phyloP scores from a whole-genome alignment of 1,140 invertebrate genomes.

The Conus betulinus region DNA sequence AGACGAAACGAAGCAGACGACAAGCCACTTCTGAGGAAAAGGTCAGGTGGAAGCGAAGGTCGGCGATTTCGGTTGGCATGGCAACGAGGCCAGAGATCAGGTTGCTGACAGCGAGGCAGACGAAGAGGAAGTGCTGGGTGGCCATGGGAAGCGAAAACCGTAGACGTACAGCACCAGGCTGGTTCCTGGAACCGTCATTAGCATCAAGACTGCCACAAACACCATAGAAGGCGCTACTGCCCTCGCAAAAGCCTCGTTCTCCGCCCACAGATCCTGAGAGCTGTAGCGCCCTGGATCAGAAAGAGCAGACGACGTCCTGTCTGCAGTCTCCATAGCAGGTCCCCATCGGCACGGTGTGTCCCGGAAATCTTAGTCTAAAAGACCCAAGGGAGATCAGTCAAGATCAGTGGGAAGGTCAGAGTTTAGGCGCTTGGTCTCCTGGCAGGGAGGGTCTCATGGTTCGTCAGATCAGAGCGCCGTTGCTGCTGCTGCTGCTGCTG shows the following conservation, averaged over 20 bases:
- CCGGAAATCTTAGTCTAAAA: neutral
- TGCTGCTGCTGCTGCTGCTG: too few species aligned
- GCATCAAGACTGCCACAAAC: conserved; percentile 47
- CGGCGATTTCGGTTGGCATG: conserved; percentile 59
- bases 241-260: conserved; percentile 43
- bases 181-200: conserved; percentile 45
- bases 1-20: conserved; percentile 59
- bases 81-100: conserved; percentile 43
- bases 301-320: neutral
- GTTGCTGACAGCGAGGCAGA: conserved; percentile 51
- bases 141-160: conserved; percentile 30
- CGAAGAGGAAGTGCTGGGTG: conserved; percentile 32
- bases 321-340: too few species aligned
- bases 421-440: too few species aligned
- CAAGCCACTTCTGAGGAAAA: conserved; percentile 56
- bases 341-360: too few species aligned
- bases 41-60: conserved; percentile 52
- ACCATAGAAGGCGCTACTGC: conserved; percentile 45
- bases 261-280: conserved; percentile 9
- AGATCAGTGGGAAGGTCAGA: too few species aligned
- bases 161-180: conserved; percentile 50
- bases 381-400: neutral
- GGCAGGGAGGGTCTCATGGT: too few species aligned
- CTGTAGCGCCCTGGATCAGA: neutral
- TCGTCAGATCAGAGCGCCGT: too few species aligned